Conservation (phyloP, 2,113 vertebrate species). For the Lasiurus borealis region DNA sequence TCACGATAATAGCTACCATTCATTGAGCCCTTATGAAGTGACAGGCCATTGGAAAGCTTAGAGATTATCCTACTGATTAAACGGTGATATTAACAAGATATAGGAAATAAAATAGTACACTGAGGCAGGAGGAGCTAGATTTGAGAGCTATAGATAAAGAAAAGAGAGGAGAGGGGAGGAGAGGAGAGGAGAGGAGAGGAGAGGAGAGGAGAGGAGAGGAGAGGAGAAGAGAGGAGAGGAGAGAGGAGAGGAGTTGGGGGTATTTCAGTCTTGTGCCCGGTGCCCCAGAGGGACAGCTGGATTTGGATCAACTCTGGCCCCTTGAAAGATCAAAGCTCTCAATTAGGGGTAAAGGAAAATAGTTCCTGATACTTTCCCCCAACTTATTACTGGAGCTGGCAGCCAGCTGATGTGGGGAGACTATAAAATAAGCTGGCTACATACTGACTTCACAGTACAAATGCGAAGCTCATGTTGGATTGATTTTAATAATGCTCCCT, state of each 20-base stretch:
- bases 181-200: not conserved
- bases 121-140: not conserved
- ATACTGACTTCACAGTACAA: not conserved
- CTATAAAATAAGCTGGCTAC: not conserved
- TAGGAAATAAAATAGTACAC: slow-evolving; percentile 24
- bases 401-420: not conserved
- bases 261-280: not conserved
- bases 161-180: not conserved
- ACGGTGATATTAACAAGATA: not conserved
- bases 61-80: slow-evolving; percentile 29
- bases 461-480: not conserved
- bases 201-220: not conserved
- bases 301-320: not conserved
- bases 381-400: not conserved
- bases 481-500: not conserved
- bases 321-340: not conserved
- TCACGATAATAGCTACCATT: slow-evolving; percentile 11
- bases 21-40: slow-evolving; percentile 26
- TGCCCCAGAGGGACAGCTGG: not conserved
- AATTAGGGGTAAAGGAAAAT: not conserved
- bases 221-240: not conserved
- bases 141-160: not conserved
- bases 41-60: slow-evolving; percentile 22
- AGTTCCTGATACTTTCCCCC: not conserved
- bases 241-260: not conserved